These are phyloP conservation scores for Microtus pennsylvanicus DNA, from an alignment of 2,113 vertebrate genomes.

Conservation along the genomic window DNA sequence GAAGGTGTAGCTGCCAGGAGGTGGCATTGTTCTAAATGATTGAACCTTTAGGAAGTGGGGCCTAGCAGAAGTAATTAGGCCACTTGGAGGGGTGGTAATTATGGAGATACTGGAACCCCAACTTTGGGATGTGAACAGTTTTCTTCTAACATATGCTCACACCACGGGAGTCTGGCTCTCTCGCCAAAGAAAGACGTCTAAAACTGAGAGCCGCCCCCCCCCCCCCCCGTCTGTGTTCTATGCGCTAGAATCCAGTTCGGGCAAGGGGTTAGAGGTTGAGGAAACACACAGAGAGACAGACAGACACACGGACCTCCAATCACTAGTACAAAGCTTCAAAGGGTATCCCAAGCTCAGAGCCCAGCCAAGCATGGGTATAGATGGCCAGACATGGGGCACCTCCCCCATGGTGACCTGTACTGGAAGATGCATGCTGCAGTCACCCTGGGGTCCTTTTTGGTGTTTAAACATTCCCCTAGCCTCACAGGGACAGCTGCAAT, in stretches of 20 bases:
- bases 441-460: neutral
- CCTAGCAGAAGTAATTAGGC: neutral
- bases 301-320: too few species aligned
- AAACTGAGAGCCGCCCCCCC: neutral
- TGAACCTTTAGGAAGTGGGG: neutral
- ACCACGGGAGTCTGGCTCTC: neutral
- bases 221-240: too few species aligned
- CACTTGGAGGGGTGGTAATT: neutral
- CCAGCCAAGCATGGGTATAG: rapidly evolving
- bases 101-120: neutral
- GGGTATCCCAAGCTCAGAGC: rapidly evolving
- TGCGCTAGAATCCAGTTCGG: too few species aligned
- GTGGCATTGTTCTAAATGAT: neutral
- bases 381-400: rapidly evolving
- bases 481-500: neutral
- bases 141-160: neutral
- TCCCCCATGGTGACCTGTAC: neutral
- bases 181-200: neutral
- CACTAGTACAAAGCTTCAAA: too few species aligned
- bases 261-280: too few species aligned
- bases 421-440: rapidly evolving
- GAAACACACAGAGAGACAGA: too few species aligned
- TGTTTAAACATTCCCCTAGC: neutral
- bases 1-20: too few species aligned
- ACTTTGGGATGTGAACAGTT: too few species aligned